phyloP scores from a whole-genome alignment of 1,140 invertebrate species.

The Octopus bimaculoides region DNA sequence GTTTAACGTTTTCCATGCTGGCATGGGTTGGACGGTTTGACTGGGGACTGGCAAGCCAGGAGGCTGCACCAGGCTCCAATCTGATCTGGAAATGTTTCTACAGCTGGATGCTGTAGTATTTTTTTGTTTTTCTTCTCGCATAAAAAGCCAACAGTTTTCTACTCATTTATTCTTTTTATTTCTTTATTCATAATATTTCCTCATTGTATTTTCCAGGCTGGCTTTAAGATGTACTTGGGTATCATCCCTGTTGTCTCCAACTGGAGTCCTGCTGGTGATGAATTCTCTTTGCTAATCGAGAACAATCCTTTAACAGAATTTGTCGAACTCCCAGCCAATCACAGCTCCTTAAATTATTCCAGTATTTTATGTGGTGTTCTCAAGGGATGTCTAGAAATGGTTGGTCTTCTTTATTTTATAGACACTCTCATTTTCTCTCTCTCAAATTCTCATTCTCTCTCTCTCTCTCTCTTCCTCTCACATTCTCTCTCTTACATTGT shows the following conservation, averaged over 20 bases:
- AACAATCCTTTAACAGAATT: constrained; percentile 97
- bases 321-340: constrained; percentile 92
- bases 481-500: not conserved
- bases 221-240: constrained; percentile 87
- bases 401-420: constrained; percentile 59
- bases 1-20: too few species aligned
- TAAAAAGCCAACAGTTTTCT: too few species aligned
- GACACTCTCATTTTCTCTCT: not conserved
- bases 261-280: constrained; percentile 90
- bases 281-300: constrained; percentile 95
- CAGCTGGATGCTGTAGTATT: too few species aligned
- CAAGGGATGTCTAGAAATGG: constrained; percentile 93
- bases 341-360: constrained; percentile 84
- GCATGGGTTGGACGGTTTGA: too few species aligned
- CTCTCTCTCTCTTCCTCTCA: not conserved
- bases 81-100: too few species aligned
- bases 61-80: too few species aligned
- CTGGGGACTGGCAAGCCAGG: too few species aligned
- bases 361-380: constrained; percentile 88
- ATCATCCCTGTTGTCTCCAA: constrained; percentile 87
- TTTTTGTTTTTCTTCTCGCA: too few species aligned
- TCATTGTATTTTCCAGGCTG: constrained; percentile 59
- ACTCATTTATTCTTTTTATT: too few species aligned
- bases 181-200: not conserved
- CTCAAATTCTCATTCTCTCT: not conserved